Base-by-base conservation (phyloP, 2,797 vertebrate species). In the Ctenosaura bakeri region DNA sequence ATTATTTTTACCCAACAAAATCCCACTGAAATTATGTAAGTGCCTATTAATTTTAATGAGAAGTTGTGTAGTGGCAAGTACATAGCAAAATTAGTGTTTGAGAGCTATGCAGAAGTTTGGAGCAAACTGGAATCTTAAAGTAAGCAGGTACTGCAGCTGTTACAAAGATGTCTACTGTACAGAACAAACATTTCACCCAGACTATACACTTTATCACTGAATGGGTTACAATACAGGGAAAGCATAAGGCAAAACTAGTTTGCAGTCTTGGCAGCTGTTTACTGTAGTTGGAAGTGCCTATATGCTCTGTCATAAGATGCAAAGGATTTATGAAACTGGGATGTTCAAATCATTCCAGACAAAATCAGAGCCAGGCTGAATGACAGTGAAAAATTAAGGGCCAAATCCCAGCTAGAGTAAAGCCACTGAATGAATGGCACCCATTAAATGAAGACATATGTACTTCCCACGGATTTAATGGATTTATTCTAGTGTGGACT, bases 11-110 rank as follows among this genome's bases (percentile, higher is more conserved):
- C 74, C 32, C 73, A 32, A 52, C 46, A 87, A 50, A 90, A 85
- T 78, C 73, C 84, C 87, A 88, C 78, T 89, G 83, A 88, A 90
- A 90, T 88, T 88, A 92, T 79, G 79, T 46, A 92, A 90, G 42
- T 76, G 52, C 80, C 83, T 86, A 86, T 83, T 83, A 85, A 86
- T 78, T 77, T 90, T 80, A 90, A 82, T 59, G 79, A 83, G 71
- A 88, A 83, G 82, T 83, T 88, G 38, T 71, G 73, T 20, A 56
- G 24, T 29, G 64, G 86, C 38, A 78, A 54, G 78, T 52, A 86
- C 69, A 84, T 56, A 86, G 59, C 50, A 83, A 91, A 77, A 69
- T 54, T 50, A 80, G 29, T 32, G 54, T 69, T 42, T 74, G 64
- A 88, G 38, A 29, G 3, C 54, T 35, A 50, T 10, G 26, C 32